Percentiles rank a stretch among this genome's conserved stretches.
Evolutionary conservation across 2,797 vertebrate genomes (phyloP).

Genomic region (Coranthus polyacanthus): DNA sequence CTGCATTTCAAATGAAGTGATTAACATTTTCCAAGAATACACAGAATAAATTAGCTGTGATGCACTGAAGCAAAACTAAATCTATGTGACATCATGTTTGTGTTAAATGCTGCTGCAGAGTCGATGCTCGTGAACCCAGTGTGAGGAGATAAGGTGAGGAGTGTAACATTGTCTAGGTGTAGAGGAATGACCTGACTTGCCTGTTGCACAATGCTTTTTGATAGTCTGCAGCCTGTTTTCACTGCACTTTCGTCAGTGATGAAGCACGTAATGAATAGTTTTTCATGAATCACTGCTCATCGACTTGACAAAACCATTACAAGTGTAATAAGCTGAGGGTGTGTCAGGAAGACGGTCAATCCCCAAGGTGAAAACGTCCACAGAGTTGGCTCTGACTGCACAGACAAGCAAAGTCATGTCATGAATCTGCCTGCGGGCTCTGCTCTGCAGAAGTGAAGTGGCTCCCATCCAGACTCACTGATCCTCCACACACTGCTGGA

Average conservation of each 20-base stretch:
- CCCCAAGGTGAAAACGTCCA: slow-evolving; percentile 17
- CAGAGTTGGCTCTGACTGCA: slow-evolving; percentile 4
- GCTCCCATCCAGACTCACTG: slow-evolving; percentile 1
- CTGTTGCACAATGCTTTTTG: not conserved
- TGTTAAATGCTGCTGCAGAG: too few relatives aligned
- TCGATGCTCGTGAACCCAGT: too few relatives aligned
- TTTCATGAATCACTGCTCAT: too few relatives aligned
- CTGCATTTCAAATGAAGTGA: too few relatives aligned
- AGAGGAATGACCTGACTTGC: too few relatives aligned
- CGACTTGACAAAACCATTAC: slow-evolving; percentile 51
- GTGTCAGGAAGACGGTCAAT: slow-evolving; percentile 27
- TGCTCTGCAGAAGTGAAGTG: too few relatives aligned
- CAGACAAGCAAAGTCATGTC: slow-evolving; percentile 63
- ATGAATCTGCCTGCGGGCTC: slow-evolving; percentile 31
- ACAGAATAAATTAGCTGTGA: too few relatives aligned
- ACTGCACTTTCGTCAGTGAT: not conserved
- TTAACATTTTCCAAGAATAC: too few relatives aligned
- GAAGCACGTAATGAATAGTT: slow-evolving; percentile 2
- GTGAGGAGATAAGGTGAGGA: too few relatives aligned
- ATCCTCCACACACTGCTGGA: not conserved
- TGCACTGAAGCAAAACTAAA: too few relatives aligned
- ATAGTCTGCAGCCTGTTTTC: not conserved
- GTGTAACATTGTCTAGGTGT: too few relatives aligned
- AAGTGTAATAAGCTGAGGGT: slow-evolving; percentile 9
- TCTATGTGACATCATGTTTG: too few relatives aligned